A percentile compares a stretch with the other conserved stretches of the same genome.
Conservation (phyloP, 2,113 vertebrate species). For the Ceuthmochares aereus region DNA sequence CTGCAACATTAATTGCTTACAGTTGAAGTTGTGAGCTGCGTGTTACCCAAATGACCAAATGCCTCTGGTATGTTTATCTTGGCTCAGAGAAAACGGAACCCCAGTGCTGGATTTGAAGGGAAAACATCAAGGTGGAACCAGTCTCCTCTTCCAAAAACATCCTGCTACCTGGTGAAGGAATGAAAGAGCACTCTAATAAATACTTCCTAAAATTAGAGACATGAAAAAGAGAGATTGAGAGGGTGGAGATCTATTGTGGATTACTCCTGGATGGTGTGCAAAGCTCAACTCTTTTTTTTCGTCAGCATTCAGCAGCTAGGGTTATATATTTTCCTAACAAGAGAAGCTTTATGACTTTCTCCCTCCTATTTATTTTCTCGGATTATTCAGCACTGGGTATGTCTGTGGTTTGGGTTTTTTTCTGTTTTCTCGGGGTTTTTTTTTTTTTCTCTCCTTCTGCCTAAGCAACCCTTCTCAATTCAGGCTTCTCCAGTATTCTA, state of each 20-base stretch:
- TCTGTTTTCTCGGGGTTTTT: background rate
- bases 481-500: background rate
- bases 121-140: background rate
- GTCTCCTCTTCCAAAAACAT: background rate
- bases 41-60: background rate
- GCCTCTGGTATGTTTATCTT: conserved; percentile 9
- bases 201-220: background rate
- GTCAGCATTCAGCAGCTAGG: background rate
- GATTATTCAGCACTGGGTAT: background rate
- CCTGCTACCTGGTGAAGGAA: background rate
- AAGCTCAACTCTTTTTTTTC: background rate
- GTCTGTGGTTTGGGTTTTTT: background rate
- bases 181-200: background rate
- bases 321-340: background rate
- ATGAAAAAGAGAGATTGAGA: background rate
- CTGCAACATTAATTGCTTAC: background rate
- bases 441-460: fast-evolving
- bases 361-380: background rate
- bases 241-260: background rate
- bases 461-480: background rate
- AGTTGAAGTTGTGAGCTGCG: background rate
- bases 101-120: background rate
- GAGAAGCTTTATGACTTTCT: background rate
- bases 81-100: background rate
- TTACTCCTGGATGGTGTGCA: background rate